Base-by-base conservation (phyloP, 1,140 invertebrate genomes). In the Apis laboriosa region DNA sequence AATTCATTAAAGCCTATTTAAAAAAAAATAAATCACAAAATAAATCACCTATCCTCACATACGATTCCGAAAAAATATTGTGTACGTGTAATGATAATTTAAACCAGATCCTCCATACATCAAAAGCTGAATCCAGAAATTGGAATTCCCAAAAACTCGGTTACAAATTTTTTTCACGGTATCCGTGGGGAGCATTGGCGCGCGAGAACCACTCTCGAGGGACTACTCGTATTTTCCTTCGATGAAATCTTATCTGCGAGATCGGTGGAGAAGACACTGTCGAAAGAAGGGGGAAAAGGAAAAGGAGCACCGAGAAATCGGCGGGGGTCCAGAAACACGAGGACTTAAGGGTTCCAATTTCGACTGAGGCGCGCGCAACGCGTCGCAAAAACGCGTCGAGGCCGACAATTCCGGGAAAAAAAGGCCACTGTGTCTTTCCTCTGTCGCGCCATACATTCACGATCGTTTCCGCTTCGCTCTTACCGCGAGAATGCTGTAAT, bases 321-420 rank as follows among this genome's bases (percentile, higher is more conserved):
- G 21, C 76, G 64, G 83, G 78, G 77, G 83, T 72, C 60, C 82
- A 63, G 83, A 75, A 75, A 80, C 63, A 75, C 61, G 71, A 84
- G 77, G 83, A 58, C 60, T 53, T 64, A 28, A 75, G 64, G 83
- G 68, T 73, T 84, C 83, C 83, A 80, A 80, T 80, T 84, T 80
- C 78, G 80, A 60, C 55, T 43, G 5, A 4, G 53, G 61, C 71
- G 77, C n/a, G 77, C 78, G 77, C 83, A 80, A 80, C 71, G 43
- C 51, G 56, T 84, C 61, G 78, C 83, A 80, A 80, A 75, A 84
- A 84, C 63, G 70, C 56, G 71, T 68, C 56, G 71, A 34, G 13
- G 56, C 64, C 68, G 49, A 55, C 34, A 67, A 75, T 84, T 84
- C 83, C 61, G 8, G 64, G 83, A 83, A 79, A 80, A 82, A 81